These are phyloP conservation scores for Habropoda laboriosa DNA, from an alignment of 1,140 invertebrate species.

Conservation along the genomic window DNA sequence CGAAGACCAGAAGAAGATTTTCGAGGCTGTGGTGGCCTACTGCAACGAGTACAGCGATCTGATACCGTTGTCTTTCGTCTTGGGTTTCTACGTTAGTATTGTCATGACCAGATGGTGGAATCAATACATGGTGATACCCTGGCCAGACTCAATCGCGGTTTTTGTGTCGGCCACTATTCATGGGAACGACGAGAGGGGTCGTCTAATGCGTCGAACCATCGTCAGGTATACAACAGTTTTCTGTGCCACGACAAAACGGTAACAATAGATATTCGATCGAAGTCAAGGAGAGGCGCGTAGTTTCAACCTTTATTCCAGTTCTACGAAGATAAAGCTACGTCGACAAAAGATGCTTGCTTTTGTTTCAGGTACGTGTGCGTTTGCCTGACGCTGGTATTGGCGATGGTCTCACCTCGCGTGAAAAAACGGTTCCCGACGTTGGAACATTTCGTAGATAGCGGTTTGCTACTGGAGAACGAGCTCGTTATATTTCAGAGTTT, in stretches of 20 bases:
- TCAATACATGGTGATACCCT: conserved; percentile 91
- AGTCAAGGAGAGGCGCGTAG: not conserved
- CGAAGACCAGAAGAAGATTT: conserved; percentile 84
- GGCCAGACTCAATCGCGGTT: conserved; percentile 91
- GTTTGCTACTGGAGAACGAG: conserved; percentile 94
- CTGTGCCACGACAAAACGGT: not conserved
- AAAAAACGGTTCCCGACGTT: conserved; percentile 96
- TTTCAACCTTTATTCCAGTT: not conserved
- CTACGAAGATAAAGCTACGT: not conserved
- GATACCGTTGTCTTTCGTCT: conserved; percentile 92
- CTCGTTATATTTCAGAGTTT: conserved; percentile 89
- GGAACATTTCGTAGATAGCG: conserved; percentile 93
- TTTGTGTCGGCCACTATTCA: conserved; percentile 90
- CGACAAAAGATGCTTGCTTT: not conserved
- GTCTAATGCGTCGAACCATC: conserved; percentile 93
- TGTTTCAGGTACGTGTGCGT: conserved; percentile 87
- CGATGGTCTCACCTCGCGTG: conserved; percentile 92
- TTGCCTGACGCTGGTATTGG: conserved; percentile 90
- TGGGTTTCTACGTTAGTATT: conserved; percentile 96
- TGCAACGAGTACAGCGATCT: conserved; percentile 90
- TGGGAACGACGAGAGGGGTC: conserved; percentile 92
- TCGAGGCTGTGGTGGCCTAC: conserved; percentile 90
- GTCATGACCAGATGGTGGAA: conserved; percentile 97
- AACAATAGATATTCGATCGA: not conserved
- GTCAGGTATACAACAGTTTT: conserved; percentile 84